Conservation (phyloP, 2,113 vertebrate genomes). For the Thamnaconus septentrionalis region DNA sequence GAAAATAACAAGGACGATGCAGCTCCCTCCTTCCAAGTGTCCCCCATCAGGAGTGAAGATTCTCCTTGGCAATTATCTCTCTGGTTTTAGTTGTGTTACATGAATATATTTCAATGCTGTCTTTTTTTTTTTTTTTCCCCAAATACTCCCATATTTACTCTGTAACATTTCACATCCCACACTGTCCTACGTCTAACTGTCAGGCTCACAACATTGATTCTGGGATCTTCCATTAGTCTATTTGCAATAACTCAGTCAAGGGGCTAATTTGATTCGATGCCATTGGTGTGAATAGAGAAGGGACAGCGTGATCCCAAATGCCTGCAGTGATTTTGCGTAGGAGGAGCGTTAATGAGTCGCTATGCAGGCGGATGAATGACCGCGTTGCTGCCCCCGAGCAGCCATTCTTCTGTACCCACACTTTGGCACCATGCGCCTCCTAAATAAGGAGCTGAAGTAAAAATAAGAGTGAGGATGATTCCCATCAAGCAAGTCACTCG, state of each 20-base stretch:
- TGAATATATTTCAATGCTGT: too few species aligned
- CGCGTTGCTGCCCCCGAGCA: constrained; percentile 21
- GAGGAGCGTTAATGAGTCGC: constrained; percentile 34
- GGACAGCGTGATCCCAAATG: constrained; percentile 27
- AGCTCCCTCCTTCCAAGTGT: constrained; percentile 15
- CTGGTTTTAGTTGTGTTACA: too few species aligned
- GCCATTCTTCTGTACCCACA: not conserved
- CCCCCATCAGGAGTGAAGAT: too few species aligned
- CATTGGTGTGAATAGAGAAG: constrained; percentile 10
- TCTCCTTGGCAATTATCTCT: too few species aligned
- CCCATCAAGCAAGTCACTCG: too few species aligned
- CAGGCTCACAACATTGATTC: constrained; percentile 32
- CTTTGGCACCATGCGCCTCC: not conserved
- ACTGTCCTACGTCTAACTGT: not conserved
- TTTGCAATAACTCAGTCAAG: constrained; percentile 38
- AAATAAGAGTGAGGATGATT: not conserved
- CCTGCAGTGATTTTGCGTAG: constrained; percentile 33
- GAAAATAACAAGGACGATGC: constrained; percentile 37
- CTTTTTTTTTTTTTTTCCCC: not conserved
- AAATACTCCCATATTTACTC: constrained; percentile 25
- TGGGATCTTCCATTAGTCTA: constrained; percentile 20
- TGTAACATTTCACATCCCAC: not conserved
- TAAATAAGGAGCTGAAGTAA: not conserved
- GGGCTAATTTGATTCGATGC: constrained; percentile 40
- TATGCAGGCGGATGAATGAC: constrained; percentile 19